These are phyloP conservation scores for Melieria picta DNA, from an alignment of 2,888 invertebrate species.

Conservation along the genomic window DNA sequence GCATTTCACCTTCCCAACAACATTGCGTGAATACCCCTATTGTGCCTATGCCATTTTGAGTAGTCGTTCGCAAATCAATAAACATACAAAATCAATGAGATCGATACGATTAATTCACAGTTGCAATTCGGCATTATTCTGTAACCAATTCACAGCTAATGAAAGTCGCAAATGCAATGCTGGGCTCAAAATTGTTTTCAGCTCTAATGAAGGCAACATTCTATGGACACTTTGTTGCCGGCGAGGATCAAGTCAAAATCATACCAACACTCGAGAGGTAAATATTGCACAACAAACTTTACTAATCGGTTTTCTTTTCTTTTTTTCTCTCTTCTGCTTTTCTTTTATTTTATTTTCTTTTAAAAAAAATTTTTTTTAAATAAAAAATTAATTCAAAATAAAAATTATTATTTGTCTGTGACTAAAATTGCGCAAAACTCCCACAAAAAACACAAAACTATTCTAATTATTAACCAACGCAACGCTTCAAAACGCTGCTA, in stretches of 20 bases:
- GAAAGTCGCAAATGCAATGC: constrained; percentile 77
- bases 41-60: no score
- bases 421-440: no score
- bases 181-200: constrained; percentile 86
- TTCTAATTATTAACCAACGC: constrained; percentile 7
- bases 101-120: no score
- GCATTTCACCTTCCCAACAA: no score
- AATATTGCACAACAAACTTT: constrained; percentile 50
- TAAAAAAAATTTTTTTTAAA: no score
- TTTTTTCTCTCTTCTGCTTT: constrained; percentile 51
- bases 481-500: constrained; percentile 7
- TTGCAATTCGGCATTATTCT: no score
- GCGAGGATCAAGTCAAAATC: constrained; percentile 90
- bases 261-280: constrained; percentile 83
- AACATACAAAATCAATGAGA: no score
- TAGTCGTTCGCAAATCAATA: no score
- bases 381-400: no score
- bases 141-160: constrained; percentile 74
- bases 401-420: no score
- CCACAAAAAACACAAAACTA: no score
- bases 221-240: constrained; percentile 99
- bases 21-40: no score
- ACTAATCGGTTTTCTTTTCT: constrained; percentile 56
- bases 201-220: constrained; percentile 91
- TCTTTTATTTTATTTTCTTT: constrained; percentile 37